A percentile compares a stretch with the other conserved stretches of the same genome.
Conservation (phyloP, 2,113 vertebrate genomes). For the Saguinus imperator region DNA sequence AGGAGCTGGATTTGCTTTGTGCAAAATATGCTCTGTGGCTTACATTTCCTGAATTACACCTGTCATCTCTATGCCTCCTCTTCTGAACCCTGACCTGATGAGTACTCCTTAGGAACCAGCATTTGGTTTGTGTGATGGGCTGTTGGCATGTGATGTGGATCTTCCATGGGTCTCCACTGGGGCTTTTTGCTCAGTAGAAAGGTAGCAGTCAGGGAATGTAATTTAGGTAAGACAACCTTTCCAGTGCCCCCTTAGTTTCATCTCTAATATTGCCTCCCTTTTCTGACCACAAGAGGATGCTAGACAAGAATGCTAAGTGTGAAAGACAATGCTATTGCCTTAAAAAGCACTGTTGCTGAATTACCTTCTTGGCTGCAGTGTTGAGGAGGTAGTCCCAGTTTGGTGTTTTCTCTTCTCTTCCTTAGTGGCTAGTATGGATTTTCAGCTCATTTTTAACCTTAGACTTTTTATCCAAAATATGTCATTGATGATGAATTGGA, state of each 20-base stretch:
- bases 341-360: not conserved
- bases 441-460: not conserved
- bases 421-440: not conserved
- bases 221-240: not conserved
- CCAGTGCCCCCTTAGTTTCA: not conserved
- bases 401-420: not conserved
- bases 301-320: not conserved
- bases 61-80: not conserved
- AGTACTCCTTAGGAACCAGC: not conserved
- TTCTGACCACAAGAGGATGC: not conserved
- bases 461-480: not conserved
- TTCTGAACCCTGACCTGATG: not conserved
- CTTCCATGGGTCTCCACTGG: not conserved
- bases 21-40: too few relatives aligned
- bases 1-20: not conserved
- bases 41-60: fast-evolving
- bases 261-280: not conserved
- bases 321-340: not conserved
- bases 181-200: not conserved
- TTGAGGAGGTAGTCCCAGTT: not conserved
- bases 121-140: not conserved
- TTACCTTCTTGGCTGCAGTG: not conserved
- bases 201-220: not conserved
- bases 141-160: not conserved
- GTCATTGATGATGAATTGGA: not conserved